These are phyloP conservation scores for Trachelus iudaicus DNA, from an alignment of 2,888 invertebrate genomes.

Conservation along the genomic window DNA sequence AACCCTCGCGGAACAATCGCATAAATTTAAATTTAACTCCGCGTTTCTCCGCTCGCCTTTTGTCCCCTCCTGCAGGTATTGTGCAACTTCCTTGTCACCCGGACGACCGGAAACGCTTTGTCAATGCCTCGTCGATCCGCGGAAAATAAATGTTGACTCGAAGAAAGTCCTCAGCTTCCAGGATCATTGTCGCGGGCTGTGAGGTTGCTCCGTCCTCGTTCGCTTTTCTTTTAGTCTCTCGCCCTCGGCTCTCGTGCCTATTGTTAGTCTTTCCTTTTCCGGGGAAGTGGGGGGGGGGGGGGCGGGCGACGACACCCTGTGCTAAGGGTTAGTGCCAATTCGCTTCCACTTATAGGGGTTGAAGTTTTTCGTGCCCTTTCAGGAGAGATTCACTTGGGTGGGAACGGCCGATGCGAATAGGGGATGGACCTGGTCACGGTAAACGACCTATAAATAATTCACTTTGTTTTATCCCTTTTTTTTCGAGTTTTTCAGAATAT, in stretches of 20 bases:
- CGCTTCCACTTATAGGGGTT: background rate
- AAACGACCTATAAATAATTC: background rate
- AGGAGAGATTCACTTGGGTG: background rate
- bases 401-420: background rate
- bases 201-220: background rate
- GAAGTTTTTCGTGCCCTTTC: background rate
- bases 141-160: slow-evolving; percentile 14
- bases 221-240: background rate
- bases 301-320: too few species aligned
- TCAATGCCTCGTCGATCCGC: slow-evolving; percentile 18
- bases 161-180: background rate
- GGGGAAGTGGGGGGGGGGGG: too few species aligned
- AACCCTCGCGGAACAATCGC: background rate
- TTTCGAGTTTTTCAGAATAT: background rate
- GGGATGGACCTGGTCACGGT: background rate
- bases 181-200: background rate
- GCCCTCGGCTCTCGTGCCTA: background rate
- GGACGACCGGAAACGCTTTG: slow-evolving; percentile 8
- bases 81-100: background rate
- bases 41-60: background rate
- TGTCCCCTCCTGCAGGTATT: background rate
- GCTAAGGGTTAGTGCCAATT: background rate
- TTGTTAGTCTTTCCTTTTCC: background rate
- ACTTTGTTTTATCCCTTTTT: background rate
- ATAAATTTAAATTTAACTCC: background rate